A percentile compares a stretch with the other conserved stretches of the same genome.
Conservation (phyloP, 2,888 invertebrate genomes). For the Ceriagrion tenellum region DNA sequence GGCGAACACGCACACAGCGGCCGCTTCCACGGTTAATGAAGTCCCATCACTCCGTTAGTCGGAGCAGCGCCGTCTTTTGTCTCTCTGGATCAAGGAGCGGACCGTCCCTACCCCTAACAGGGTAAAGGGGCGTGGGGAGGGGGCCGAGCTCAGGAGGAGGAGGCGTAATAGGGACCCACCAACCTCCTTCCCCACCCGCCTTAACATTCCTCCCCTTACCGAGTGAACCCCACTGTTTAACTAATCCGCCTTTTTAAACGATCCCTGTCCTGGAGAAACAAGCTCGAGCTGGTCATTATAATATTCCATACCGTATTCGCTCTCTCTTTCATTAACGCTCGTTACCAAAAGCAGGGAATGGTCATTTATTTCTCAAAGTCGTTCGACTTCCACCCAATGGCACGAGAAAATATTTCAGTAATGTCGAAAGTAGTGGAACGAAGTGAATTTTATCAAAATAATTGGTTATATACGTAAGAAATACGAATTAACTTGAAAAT, state of each 20-base stretch:
- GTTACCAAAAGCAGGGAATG: neutral
- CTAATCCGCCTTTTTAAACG: neutral
- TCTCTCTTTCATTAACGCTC: neutral
- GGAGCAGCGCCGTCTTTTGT: constrained; percentile 53
- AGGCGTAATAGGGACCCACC: neutral
- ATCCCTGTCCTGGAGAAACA: neutral
- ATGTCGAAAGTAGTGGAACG: too few species aligned
- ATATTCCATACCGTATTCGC: too few species aligned
- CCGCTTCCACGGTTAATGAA: constrained; percentile 54
- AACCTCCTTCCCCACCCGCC: neutral
- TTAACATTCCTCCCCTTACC: neutral
- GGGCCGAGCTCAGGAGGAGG: constrained; percentile 13
- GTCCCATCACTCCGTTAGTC: constrained; percentile 44
- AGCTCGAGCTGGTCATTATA: too few species aligned
- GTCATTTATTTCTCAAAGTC: neutral
- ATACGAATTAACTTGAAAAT: too few species aligned
- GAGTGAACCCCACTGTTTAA: neutral
- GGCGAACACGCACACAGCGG: neutral
- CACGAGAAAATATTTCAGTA: neutral
- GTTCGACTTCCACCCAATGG: neutral
- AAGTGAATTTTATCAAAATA: too few species aligned
- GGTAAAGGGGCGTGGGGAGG: neutral
- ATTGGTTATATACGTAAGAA: too few species aligned
- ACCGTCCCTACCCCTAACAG: neutral
- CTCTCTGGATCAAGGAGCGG: constrained; percentile 46